phyloP scores from a whole-genome alignment of 2,113 vertebrate genomes.

The Syngnathus scovelli region DNA sequence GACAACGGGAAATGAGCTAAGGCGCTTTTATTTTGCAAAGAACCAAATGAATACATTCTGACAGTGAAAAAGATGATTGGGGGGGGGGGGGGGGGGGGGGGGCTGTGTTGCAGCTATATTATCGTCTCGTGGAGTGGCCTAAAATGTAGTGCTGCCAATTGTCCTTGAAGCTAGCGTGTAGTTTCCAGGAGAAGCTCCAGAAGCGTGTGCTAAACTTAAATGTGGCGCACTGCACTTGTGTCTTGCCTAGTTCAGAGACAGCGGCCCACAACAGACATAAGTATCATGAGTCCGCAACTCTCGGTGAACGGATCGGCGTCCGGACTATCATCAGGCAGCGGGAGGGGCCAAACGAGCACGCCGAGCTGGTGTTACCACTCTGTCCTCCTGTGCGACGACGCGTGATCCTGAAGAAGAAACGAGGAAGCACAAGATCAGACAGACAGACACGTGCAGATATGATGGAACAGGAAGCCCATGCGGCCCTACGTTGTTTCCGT shows the following conservation, averaged over 20 bases:
- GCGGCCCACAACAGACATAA: not conserved
- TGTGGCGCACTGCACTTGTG: too few relatives aligned
- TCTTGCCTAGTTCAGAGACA: too few relatives aligned
- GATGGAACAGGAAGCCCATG: not conserved
- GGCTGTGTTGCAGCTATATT: too few relatives aligned
- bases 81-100: too few relatives aligned
- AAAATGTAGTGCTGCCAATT: too few relatives aligned
- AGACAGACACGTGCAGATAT: too few relatives aligned
- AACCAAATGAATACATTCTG: not conserved
- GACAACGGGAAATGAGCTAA: not conserved
- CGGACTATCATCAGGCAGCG: too few relatives aligned
- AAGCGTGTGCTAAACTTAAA: too few relatives aligned
- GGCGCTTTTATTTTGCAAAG: not conserved
- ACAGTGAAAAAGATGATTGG: not conserved
- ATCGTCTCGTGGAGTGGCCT: too few relatives aligned
- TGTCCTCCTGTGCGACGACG: slow-evolving; percentile 18
- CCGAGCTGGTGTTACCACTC: slow-evolving; percentile 45
- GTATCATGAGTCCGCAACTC: not conserved
- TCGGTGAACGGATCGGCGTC: not conserved
- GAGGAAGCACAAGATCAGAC: slow-evolving; percentile 8
- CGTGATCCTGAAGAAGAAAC: slow-evolving; percentile 31
- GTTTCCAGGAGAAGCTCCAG: too few relatives aligned
- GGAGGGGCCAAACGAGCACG: too few relatives aligned
- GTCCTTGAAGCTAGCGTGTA: too few relatives aligned
- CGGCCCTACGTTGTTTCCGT: slow-evolving; percentile 51